Evolutionary conservation across 1,140 invertebrate genomes (phyloP).

Genomic region (Steinernema feltiae): DNA sequence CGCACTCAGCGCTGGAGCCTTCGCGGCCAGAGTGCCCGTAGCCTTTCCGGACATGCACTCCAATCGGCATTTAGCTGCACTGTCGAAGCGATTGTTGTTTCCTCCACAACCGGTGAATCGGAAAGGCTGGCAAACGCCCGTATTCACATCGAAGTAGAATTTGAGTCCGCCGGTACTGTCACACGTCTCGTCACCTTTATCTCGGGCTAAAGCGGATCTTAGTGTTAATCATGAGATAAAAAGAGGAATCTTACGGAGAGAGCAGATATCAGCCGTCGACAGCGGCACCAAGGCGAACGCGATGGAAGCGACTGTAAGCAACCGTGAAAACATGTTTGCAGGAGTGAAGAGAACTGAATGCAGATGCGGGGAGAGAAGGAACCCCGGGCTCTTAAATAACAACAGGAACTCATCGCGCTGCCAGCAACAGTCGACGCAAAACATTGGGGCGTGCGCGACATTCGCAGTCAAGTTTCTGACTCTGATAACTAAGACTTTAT

Average conservation of each 20-base stretch:
- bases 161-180: conserved; percentile 26
- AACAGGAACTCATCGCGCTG: conserved; percentile 8
- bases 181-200: conserved; percentile 43
- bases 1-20: conserved; percentile 22
- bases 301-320: conserved; percentile 4
- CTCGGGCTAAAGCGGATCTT: conserved; percentile 37
- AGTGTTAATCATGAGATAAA: background rate
- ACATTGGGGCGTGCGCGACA: conserved; percentile 10
- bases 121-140: conserved; percentile 51
- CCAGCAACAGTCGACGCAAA: background rate
- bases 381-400: conserved; percentile 8
- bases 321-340: conserved; percentile 11
- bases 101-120: conserved; percentile 46
- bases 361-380: background rate
- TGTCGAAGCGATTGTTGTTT: conserved; percentile 44
- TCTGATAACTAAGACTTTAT: background rate
- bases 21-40: conserved; percentile 24
- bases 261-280: background rate
- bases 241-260: conserved; percentile 1
- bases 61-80: conserved; percentile 31
- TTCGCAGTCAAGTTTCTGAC: background rate
- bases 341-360: background rate
- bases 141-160: conserved; percentile 49
- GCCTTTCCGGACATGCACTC: conserved; percentile 30
- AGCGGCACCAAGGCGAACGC: background rate